Percentiles rank a stretch among this genome's conserved stretches.
phyloP scores from a whole-genome alignment of 2,888 invertebrate species.

The Aphodius sticticus region DNA sequence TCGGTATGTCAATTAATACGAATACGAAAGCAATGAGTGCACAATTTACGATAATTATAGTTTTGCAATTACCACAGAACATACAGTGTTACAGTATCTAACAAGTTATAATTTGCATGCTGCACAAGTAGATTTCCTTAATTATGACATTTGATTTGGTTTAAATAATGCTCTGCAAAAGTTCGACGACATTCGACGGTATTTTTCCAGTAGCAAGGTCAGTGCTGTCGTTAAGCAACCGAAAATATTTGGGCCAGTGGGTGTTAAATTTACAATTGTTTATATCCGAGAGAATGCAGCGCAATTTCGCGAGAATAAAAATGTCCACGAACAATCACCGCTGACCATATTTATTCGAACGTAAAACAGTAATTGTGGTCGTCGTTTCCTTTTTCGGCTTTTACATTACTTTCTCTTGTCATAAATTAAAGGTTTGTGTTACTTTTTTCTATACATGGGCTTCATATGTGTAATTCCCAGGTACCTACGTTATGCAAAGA shows the following conservation, averaged over 20 bases:
- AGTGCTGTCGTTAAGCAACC: background rate
- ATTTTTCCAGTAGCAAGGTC: background rate
- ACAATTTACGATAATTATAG: no score
- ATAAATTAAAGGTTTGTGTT: background rate
- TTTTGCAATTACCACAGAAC: no score
- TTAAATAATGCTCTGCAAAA: background rate
- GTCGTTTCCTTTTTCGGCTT: background rate
- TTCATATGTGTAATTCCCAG: background rate
- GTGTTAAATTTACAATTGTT: background rate
- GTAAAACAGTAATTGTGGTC: background rate
- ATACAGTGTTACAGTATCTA: no score
- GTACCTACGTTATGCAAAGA: background rate
- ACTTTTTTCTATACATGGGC: background rate
- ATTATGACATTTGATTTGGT: background rate
- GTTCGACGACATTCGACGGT: background rate
- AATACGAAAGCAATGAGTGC: no score
- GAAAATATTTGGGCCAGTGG: background rate
- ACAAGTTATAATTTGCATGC: background rate
- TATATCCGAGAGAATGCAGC: background rate
- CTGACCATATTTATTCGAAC: background rate
- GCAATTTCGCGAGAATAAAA: background rate
- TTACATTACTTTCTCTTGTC: constrained; percentile 4
- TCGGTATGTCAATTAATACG: no score
- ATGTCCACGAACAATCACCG: constrained; percentile 4
- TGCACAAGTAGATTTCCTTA: background rate